Conservation (phyloP, 2,113 vertebrate genomes). For the Camelus bactrianus region DNA sequence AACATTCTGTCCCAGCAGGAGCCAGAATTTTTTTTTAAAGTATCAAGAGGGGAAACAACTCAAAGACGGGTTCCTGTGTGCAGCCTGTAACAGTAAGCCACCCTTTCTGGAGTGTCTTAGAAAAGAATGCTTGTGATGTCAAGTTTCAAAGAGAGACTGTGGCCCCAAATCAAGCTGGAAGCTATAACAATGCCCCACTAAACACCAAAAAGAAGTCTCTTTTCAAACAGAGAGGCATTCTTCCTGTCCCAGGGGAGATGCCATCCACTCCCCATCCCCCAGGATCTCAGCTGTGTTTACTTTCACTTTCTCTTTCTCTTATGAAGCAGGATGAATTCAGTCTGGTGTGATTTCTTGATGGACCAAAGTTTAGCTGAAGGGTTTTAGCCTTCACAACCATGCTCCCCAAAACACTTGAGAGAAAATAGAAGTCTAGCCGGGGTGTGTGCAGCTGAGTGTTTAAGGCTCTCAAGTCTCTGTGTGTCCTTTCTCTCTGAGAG, state of each 20-base stretch:
- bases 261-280: neutral
- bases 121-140: conserved; percentile 52
- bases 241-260: neutral
- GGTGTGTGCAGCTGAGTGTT: neutral
- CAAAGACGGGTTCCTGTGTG: neutral
- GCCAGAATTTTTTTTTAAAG: neutral
- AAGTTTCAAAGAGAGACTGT: conserved; percentile 43
- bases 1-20: neutral
- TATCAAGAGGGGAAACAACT: neutral
- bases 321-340: neutral
- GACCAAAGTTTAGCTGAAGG: neutral
- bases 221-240: conserved; percentile 7
- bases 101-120: conserved; percentile 31
- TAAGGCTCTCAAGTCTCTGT: neutral
- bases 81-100: neutral
- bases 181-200: neutral
- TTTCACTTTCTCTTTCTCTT: neutral
- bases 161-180: conserved; percentile 15
- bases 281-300: neutral
- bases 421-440: neutral
- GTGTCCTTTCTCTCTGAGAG: neutral
- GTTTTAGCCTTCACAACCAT: neutral
- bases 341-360: neutral
- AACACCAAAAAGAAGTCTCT: neutral
- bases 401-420: neutral